Base-by-base conservation (phyloP, 2,797 vertebrate species). In the Myiotriccus ornatus region DNA sequence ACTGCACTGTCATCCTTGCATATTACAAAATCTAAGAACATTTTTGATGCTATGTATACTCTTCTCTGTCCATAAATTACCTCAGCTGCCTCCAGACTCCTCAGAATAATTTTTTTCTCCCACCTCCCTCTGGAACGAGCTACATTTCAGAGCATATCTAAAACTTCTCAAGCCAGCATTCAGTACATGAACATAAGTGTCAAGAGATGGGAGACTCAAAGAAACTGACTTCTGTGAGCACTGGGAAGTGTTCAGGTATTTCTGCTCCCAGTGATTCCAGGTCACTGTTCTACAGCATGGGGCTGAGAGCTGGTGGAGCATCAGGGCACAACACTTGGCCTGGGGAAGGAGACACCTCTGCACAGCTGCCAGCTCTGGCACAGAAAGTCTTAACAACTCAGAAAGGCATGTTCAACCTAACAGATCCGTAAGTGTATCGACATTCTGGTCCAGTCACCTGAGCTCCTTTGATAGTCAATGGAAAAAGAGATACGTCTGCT, bases 11-110 rank as follows among this genome's bases (percentile, higher is more conserved):
- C 43, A 18, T 89, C 35, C 81, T 91, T 83, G 60, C 59, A 50
- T 67, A 69, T 94, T 84, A 84, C 69, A 92, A 65, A 89, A 92
- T 35, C 43, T 78, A 95, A 77, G 20, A 46, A 75, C 20, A 46
- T 86, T 91, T 93, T 71, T 87, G 56, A 93, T 94, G 77, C 63
- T 79, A 19, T 68, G 52, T 92, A 69, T 90, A 56, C 89, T 89
- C 83, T 86, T 18, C 59, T 65, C 69, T 60, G 30, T 71, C 68
- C 69, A 77, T 91, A 94, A 96, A 93, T 86, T 71, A 92, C 74
- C 37, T 89, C 69, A 71, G 62, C 77, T 95, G 73, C 28, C 23
- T 79, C 73, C 49, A 70, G 52, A 37, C 25, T 76, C 22, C 53
- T 84, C 67, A 79, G 64, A 79, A 84, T 75, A 64, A 5, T 75